Conservation (phyloP, 2,113 vertebrate genomes). For the Dasypus novemcinctus region DNA sequence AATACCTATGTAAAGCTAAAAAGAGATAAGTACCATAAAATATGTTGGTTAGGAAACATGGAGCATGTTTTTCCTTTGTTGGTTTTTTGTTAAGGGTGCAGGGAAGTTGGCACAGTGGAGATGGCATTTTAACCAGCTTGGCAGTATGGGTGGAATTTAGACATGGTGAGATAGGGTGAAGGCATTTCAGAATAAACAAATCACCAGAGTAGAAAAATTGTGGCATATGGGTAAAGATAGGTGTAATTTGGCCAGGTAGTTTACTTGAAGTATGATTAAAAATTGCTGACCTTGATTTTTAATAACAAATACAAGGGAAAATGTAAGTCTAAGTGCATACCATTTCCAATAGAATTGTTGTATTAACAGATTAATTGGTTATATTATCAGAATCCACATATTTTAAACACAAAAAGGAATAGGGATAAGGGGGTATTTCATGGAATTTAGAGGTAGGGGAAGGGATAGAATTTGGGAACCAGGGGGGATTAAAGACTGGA, state of each 20-base stretch:
- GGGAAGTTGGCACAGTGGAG: background rate
- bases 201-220: background rate
- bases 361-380: background rate
- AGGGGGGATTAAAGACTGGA: background rate
- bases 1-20: background rate
- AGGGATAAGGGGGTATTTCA: background rate
- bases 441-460: background rate
- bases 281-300: background rate
- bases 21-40: background rate
- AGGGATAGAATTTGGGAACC: background rate
- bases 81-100: background rate
- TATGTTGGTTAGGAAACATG: background rate
- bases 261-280: background rate
- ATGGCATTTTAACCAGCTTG: background rate
- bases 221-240: background rate
- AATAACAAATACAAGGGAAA: constrained; percentile 6
- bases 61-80: background rate
- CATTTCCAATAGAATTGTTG: background rate
- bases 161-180: background rate
- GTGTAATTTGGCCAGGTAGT: background rate
- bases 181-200: background rate
- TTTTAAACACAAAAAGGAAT: background rate
- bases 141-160: background rate
- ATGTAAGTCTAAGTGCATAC: background rate
- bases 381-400: background rate